Percentiles rank a stretch among this genome's conserved stretches.
Evolutionary conservation across 2,888 invertebrate genomes (phyloP).

Genomic region (Hyalella azteca): DNA sequence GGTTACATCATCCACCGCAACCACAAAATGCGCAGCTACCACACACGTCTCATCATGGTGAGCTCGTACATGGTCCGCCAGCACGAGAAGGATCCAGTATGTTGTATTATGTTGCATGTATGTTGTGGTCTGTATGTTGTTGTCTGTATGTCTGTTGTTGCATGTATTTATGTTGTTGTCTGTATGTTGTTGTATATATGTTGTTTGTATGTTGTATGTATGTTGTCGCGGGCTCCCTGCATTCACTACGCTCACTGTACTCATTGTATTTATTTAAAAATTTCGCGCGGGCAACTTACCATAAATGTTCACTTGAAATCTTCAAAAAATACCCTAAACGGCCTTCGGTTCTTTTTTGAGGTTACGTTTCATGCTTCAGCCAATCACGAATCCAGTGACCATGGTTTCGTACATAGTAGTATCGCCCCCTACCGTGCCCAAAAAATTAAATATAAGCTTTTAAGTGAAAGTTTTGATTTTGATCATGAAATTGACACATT

Average conservation of each 20-base stretch:
- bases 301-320: neutral
- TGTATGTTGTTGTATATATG: neutral
- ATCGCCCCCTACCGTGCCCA: too few species aligned
- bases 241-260: neutral
- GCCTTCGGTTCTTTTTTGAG: too few species aligned
- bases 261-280: neutral
- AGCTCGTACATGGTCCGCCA: neutral
- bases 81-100: too few species aligned
- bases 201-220: neutral
- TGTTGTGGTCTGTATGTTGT: too few species aligned
- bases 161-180: neutral
- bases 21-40: constrained; percentile 20
- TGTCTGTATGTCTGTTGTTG: neutral
- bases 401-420: too few species aligned
- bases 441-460: too few species aligned
- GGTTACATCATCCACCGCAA: constrained; percentile 15
- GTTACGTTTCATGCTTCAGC: too few species aligned
- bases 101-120: too few species aligned
- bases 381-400: too few species aligned
- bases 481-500: too few species aligned
- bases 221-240: neutral
- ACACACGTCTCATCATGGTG: constrained; percentile 16
- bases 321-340: too few species aligned
- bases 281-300: neutral
- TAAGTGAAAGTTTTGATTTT: too few species aligned